These are phyloP conservation scores for Drosophila bocqueti DNA, from an alignment of 1,140 invertebrate species.

Conservation along the genomic window DNA sequence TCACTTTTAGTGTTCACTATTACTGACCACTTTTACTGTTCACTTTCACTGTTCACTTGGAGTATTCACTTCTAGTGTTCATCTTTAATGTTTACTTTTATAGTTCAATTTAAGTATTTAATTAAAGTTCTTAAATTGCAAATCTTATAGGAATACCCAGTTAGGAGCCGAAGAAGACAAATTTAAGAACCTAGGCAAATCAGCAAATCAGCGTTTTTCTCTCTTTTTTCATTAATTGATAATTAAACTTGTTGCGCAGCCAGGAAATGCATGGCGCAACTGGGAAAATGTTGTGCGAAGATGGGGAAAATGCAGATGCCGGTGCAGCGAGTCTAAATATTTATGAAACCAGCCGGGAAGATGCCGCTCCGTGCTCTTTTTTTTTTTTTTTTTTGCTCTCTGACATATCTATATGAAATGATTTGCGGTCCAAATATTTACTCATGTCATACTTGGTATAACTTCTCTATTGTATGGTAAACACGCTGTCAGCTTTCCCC, in stretches of 20 bases:
- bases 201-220: too few relatives aligned
- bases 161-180: too few relatives aligned
- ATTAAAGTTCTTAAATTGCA: background rate
- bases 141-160: too few relatives aligned
- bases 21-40: background rate
- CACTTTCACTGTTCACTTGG: background rate
- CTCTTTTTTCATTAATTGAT: too few relatives aligned
- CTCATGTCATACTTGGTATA: constrained; percentile 33
- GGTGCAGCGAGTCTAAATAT: constrained; percentile 29
- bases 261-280: constrained; percentile 25
- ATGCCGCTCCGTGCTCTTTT: background rate
- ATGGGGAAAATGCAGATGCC: constrained; percentile 5
- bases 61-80: background rate
- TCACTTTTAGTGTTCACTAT: too few relatives aligned
- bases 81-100: background rate
- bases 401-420: constrained; percentile 27
- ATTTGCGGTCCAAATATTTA: constrained; percentile 40
- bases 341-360: constrained; percentile 14
- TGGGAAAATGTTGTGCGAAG: constrained; percentile 3
- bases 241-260: constrained; percentile 27
- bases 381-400: background rate
- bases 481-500: constrained; percentile 26
- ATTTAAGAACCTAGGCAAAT: too few relatives aligned
- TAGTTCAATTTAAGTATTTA: background rate
- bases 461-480: constrained; percentile 49